These are phyloP conservation scores for Phalloptychus januarius DNA, from an alignment of 2,797 vertebrate genomes.

Conservation along the genomic window DNA sequence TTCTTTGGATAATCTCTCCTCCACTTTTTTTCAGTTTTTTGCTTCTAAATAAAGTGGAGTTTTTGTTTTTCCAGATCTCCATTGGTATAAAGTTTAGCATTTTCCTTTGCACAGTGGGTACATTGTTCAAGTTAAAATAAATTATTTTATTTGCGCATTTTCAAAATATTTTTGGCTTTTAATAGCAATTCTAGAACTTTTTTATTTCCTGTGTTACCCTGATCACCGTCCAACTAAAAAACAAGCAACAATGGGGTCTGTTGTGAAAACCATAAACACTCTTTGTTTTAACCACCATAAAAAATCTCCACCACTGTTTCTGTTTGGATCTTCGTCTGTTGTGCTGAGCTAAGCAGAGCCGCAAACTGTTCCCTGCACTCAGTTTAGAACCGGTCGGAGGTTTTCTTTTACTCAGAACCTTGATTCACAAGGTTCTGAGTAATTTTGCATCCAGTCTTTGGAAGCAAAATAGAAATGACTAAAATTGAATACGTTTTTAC, in stretches of 20 bases:
- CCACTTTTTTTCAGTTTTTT: background rate
- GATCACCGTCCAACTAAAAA: background rate
- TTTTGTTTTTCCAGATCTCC: background rate
- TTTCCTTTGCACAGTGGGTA: background rate
- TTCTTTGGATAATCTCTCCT: background rate
- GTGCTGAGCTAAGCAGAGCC: slow-evolving; percentile 6
- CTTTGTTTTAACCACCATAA: background rate
- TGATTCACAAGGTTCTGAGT: too few relatives aligned
- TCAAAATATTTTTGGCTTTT: background rate
- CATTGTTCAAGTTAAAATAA: background rate
- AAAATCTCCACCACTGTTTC: background rate
- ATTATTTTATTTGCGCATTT: background rate
- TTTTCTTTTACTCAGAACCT: background rate
- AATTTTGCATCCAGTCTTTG: too few relatives aligned
- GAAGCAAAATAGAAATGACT: background rate
- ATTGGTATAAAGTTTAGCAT: background rate
- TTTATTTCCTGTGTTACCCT: background rate
- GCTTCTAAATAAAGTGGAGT: background rate
- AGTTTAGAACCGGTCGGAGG: background rate
- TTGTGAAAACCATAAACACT: background rate
- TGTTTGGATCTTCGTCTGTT: slow-evolving; percentile 1
- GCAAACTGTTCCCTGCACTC: background rate
- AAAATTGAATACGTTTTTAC: background rate
- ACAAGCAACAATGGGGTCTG: background rate
- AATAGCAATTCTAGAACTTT: background rate